These are phyloP conservation scores for Acridotheres tristis DNA, from an alignment of 2,797 vertebrate genomes.

Conservation along the genomic window DNA sequence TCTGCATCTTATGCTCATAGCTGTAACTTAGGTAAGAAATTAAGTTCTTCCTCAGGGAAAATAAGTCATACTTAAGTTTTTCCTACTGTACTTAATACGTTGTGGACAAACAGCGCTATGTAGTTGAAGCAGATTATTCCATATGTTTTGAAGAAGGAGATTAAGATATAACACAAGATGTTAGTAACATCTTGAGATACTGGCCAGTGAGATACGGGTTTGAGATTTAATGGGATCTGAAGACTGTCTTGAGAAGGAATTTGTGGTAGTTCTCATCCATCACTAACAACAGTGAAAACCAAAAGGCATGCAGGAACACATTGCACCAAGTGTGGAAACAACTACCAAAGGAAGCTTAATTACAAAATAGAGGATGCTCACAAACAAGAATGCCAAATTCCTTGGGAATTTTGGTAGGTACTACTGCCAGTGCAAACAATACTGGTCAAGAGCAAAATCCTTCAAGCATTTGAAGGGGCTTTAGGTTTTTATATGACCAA, in stretches of 20 bases:
- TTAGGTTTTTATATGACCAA: background rate
- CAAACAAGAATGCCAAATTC: background rate
- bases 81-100: background rate
- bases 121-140: background rate
- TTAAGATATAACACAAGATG: background rate
- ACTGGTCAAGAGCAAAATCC: background rate
- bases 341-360: background rate
- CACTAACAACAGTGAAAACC: background rate
- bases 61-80: background rate
- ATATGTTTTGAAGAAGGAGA: background rate
- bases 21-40: background rate
- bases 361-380: background rate
- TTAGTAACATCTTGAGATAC: background rate
- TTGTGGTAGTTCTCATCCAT: background rate
- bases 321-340: background rate
- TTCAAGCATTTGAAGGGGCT: background rate
- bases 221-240: background rate
- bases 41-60: background rate
- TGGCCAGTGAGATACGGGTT: background rate
- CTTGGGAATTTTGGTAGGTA: background rate
- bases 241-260: background rate
- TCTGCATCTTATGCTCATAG: background rate
- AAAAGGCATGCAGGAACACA: background rate
- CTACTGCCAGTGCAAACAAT: background rate
- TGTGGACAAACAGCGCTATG: background rate